phyloP scores from a whole-genome alignment of 2,888 invertebrate genomes.

The Zhuqinia jingwanae region DNA sequence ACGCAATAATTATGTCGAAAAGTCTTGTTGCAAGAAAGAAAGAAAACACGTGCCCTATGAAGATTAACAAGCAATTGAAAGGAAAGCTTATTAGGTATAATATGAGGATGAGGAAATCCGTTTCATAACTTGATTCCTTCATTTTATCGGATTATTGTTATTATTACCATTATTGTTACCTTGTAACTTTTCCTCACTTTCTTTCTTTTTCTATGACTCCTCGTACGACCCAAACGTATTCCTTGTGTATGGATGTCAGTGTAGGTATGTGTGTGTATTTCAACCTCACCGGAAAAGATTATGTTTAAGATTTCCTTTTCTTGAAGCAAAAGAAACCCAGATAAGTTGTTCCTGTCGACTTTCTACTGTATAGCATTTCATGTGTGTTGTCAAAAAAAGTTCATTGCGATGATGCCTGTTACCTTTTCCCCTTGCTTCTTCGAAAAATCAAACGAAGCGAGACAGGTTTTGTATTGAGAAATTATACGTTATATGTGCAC shows the following conservation, averaged over 20 bases:
- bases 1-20: too few species aligned
- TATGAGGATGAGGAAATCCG: slow-evolving; percentile 33
- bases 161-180: background rate
- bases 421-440: too few species aligned
- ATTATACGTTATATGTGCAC: too few species aligned
- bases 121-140: slow-evolving; percentile 27
- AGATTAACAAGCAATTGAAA: slow-evolving; percentile 21
- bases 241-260: background rate
- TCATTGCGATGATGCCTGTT: slow-evolving; percentile 14
- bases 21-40: too few species aligned
- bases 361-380: slow-evolving; percentile 9
- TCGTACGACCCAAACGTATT: too few species aligned
- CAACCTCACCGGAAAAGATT: slow-evolving; percentile 28
- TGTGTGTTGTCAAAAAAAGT: slow-evolving; percentile 29
- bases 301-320: slow-evolving; percentile 26
- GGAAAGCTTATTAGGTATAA: slow-evolving; percentile 23
- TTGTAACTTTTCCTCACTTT: slow-evolving; percentile 2
- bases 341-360: background rate
- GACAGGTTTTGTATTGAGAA: too few species aligned
- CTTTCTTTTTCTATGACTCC: background rate
- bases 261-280: slow-evolving; percentile 31
- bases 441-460: too few species aligned
- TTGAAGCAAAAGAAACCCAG: background rate
- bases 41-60: background rate
- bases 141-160: slow-evolving; percentile 7